These are phyloP conservation scores for Andrena praecox DNA, from an alignment of 2,888 invertebrate genomes.

Conservation along the genomic window DNA sequence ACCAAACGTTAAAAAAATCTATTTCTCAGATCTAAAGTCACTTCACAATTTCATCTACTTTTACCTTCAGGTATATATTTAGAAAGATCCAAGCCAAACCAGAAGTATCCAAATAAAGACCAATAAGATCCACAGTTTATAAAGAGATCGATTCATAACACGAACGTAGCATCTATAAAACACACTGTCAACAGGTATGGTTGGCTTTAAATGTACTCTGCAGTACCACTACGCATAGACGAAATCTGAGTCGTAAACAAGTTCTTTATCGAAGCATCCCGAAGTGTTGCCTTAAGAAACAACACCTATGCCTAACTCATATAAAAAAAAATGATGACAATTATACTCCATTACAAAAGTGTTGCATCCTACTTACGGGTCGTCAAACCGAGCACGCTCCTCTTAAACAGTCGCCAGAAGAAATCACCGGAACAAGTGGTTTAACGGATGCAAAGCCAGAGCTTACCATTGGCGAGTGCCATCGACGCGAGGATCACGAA, in stretches of 20 bases:
- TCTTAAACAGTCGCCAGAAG: neutral
- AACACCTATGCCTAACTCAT: neutral
- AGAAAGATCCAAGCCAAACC: no score
- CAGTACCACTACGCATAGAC: neutral
- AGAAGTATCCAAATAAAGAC: no score
- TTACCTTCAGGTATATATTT: no score
- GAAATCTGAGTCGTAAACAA: neutral
- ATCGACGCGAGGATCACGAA: constrained; percentile 56
- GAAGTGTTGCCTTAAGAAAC: neutral
- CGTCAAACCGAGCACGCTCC: neutral
- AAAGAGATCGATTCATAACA: neutral
- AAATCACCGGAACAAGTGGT: neutral
- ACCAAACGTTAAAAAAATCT: no score
- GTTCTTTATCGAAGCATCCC: neutral
- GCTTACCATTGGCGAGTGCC: constrained; percentile 61
- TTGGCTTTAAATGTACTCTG: neutral
- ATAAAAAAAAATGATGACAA: no score
- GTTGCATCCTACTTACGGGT: neutral
- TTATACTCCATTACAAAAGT: no score
- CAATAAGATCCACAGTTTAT: no score
- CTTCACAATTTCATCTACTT: no score
- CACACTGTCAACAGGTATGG: constrained; percentile 16
- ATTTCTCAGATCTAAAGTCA: no score
- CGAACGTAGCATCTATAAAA: neutral
- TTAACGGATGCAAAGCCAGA: neutral